Evolutionary conservation across 1,140 invertebrate genomes (phyloP).

Genomic region (Brachionus manjavacas): DNA sequence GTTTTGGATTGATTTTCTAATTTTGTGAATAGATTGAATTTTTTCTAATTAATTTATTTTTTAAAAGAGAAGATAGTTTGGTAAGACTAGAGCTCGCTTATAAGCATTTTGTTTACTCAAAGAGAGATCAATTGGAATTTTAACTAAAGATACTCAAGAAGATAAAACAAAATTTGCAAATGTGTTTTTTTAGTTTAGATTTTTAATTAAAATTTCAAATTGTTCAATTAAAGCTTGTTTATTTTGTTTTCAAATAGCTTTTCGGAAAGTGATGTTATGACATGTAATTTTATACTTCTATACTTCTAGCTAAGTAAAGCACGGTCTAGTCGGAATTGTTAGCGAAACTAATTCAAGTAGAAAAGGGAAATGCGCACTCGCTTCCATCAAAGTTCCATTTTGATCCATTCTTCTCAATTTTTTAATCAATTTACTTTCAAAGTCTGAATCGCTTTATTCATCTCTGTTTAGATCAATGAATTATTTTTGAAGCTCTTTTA

Average conservation of each 20-base stretch:
- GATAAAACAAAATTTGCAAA: slow-evolving; percentile 23
- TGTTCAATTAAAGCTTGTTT: neutral
- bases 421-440: too few relatives aligned
- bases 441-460: too few relatives aligned
- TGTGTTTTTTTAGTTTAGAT: slow-evolving; percentile 8
- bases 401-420: neutral
- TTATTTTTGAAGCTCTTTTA: too few relatives aligned
- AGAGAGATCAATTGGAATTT: slow-evolving; percentile 25
- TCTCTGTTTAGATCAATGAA: too few relatives aligned
- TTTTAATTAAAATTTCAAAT: slow-evolving; percentile 1
- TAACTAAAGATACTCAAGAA: neutral
- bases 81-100: neutral
- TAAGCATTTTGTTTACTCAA: neutral
- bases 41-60: slow-evolving; percentile 2
- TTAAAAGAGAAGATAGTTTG: neutral
- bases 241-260: neutral
- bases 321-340: neutral
- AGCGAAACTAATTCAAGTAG: neutral
- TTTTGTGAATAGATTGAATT: neutral
- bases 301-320: neutral
- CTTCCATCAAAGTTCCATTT: neutral
- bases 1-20: slow-evolving; percentile 13
- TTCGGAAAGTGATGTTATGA: neutral
- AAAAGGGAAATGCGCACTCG: neutral
- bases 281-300: slow-evolving; percentile 19